Percentiles rank a stretch among this genome's conserved stretches.
phyloP scores from a whole-genome alignment of 2,888 invertebrate species.

The Gymnosoma rotundatum region DNA sequence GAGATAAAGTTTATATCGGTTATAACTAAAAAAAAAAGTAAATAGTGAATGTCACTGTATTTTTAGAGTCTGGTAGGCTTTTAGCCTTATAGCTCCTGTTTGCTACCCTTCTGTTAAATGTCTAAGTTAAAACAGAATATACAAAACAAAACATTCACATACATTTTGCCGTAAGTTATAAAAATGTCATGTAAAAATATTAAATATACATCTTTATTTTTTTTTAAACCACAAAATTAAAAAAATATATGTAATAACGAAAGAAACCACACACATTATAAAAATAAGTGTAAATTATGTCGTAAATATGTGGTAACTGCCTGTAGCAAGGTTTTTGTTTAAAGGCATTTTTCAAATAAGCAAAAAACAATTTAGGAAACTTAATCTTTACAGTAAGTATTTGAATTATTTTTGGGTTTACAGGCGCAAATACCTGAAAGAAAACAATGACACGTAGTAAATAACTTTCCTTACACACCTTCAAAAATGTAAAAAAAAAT shows the following conservation, averaged over 20 bases:
- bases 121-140: no score
- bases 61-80: no score
- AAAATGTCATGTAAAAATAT: no score
- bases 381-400: background rate
- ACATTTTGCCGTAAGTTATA: no score
- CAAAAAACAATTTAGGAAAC: background rate
- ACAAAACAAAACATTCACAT: background rate
- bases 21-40: no score
- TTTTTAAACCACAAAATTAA: background rate
- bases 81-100: no score
- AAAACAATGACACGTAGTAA: background rate
- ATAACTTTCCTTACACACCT: conserved; percentile 2
- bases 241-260: no score
- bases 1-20: no score
- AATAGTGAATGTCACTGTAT: no score
- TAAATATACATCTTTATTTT: no score
- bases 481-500: background rate
- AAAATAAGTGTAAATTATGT: conserved; percentile 16
- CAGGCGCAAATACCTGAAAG: background rate
- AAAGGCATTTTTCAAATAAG: background rate
- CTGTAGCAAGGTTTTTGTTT: background rate
- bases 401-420: conserved; percentile 30
- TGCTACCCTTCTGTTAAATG: no score
- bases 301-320: conserved; percentile 3
- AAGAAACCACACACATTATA: conserved; percentile 7